Conservation (phyloP, 2,113 vertebrate species). For the Promerops cafer region DNA sequence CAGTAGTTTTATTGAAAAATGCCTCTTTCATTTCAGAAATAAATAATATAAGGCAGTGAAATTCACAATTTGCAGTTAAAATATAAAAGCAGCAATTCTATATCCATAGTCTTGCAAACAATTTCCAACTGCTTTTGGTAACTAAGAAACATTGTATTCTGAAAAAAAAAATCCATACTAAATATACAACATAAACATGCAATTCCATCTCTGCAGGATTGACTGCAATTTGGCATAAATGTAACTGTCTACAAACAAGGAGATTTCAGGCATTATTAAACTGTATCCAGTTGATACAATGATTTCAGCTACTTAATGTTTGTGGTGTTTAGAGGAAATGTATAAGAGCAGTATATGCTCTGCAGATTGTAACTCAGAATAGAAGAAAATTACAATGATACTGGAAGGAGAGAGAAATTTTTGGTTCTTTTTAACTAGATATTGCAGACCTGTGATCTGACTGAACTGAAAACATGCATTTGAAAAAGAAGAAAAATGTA, state of each 20-base stretch:
- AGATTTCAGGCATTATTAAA: conserved; percentile 78
- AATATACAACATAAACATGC: conserved; percentile 99
- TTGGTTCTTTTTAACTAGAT: conserved; percentile 6
- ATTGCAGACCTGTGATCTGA: conserved; percentile 39
- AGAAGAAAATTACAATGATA: conserved; percentile 51
- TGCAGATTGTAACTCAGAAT: conserved; percentile 54
- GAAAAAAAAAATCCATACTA: conserved; percentile 83
- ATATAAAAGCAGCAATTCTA: conserved; percentile 93
- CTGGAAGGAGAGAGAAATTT: conserved; percentile 16
- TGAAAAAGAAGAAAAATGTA: conserved; percentile 8
- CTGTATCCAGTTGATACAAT: conserved; percentile 73
- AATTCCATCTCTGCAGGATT: conserved; percentile 87
- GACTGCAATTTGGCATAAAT: conserved; percentile 86
- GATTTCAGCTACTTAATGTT: conserved; percentile 71
- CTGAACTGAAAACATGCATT: conserved; percentile 43
- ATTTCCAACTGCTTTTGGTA: conserved; percentile 91
- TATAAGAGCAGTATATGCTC: conserved; percentile 66
- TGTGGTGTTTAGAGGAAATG: conserved; percentile 71
- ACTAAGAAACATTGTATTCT: conserved; percentile 89
- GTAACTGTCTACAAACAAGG: conserved; percentile 86
- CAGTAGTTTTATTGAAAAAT: conserved; percentile 99
- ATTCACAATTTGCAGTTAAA: conserved; percentile 99
- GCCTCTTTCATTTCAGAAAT: conserved; percentile 99
- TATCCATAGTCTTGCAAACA: conserved; percentile 91
- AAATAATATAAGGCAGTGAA: conserved; percentile 99